Conservation (phyloP, 2,797 vertebrate genomes). For the Pachyuromys duprasi region DNA sequence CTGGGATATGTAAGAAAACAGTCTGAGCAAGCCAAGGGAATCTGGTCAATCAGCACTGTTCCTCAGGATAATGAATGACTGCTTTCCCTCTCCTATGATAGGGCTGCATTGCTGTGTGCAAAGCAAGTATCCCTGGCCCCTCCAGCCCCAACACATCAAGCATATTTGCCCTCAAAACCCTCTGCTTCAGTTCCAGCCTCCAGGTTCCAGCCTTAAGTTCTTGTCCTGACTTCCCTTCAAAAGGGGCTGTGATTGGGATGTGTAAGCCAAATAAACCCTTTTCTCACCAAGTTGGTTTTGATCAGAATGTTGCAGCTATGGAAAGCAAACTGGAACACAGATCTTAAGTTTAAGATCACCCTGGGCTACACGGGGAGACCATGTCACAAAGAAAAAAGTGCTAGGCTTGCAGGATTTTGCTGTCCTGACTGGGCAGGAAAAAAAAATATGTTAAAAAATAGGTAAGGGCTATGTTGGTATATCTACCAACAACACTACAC, state of each 20-base stretch:
- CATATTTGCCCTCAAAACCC: no score
- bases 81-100: no score
- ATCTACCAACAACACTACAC: background rate
- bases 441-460: background rate
- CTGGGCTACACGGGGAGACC: background rate
- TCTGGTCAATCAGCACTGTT: background rate
- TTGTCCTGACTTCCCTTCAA: background rate
- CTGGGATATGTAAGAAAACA: background rate
- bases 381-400: background rate
- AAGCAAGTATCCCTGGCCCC: no score
- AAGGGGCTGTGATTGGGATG: no score
- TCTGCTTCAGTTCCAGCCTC: background rate
- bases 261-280: background rate
- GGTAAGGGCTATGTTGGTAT: background rate
- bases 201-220: background rate
- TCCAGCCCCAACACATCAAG: no score
- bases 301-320: background rate
- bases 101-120: no score
- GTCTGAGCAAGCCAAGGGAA: background rate
- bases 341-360: background rate
- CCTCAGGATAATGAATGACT: no score
- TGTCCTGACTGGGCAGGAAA: background rate
- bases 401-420: background rate
- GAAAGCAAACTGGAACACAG: background rate
- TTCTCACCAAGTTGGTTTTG: background rate